A percentile compares a stretch with the other conserved stretches of the same genome.
Evolutionary conservation across 2,888 invertebrate genomes (phyloP).

Genomic region (Xylota sylvarum): DNA sequence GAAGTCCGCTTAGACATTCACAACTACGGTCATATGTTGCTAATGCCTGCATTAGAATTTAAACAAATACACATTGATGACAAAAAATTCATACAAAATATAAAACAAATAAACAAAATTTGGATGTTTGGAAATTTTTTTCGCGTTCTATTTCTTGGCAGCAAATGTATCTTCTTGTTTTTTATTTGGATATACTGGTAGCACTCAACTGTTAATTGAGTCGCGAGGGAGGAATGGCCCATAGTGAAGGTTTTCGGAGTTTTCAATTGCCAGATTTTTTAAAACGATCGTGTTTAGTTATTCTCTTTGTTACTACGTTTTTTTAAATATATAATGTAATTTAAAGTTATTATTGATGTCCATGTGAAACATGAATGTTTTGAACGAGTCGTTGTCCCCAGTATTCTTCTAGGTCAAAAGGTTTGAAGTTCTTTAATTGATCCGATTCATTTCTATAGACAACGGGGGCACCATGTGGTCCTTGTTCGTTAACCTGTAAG

Average conservation of each 20-base stretch:
- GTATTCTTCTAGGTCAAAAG: constrained; percentile 91
- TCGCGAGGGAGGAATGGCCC: constrained; percentile 25
- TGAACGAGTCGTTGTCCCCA: constrained; percentile 91
- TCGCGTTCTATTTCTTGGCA: constrained; percentile 56
- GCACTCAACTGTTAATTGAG: constrained; percentile 37
- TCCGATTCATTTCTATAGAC: constrained; percentile 83
- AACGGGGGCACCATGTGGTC: constrained; percentile 83
- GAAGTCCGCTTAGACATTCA: neutral
- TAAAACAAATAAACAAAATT: constrained; percentile 40
- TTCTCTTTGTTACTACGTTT: constrained; percentile 48
- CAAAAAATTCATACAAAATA: constrained; percentile 46
- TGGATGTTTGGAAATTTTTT: constrained; percentile 48
- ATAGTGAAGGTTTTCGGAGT: constrained; percentile 32
- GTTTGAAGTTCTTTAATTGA: constrained; percentile 90
- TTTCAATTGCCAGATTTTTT: constrained; percentile 43
- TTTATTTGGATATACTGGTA: constrained; percentile 38
- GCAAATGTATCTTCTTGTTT: constrained; percentile 34
- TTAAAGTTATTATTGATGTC: constrained; percentile 79
- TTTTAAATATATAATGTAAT: constrained; percentile 40
- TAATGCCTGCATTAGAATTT: constrained; percentile 22
- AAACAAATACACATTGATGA: constrained; percentile 40
- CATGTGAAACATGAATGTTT: constrained; percentile 85
- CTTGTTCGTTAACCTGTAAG: constrained; percentile 86
- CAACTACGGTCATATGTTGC: constrained; percentile 10
- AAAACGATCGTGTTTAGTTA: constrained; percentile 37